Evolutionary conservation across 2,888 invertebrate species (phyloP), one percentile per base, ranked within the genome.

Genomic region (Oegoconia quadripuncta): DNA sequence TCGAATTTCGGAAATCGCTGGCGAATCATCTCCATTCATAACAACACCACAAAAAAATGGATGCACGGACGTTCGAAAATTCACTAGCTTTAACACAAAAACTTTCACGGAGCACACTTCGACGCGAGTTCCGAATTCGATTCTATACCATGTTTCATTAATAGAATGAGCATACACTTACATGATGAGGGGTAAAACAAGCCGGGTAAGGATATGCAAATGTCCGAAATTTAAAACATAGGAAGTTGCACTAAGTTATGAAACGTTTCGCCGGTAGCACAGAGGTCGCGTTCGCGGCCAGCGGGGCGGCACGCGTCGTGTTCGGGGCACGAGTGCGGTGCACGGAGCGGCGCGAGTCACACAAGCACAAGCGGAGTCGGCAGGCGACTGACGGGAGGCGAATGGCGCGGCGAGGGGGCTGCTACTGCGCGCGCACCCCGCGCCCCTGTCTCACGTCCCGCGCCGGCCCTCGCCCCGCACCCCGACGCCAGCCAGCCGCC

Each of bases 261-360:
- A 75, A 82, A 82, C 74, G 77, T 62, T 75, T 86, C 76, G 89
- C 84, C 88, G 88, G 89, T 88, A 88, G 86, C 81, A 78, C 74
- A 88, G 87, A 89, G 81, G 86, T 89, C 88, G 88, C 89, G 88
- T 89, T 89, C 83, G 88, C 88, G 89, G 88, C 88, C 89, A 82
- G 88, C 62, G 74, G 78, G 79, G 80, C 75, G 83, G 83, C 84
- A 74, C 86, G 84, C 82, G 87, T 87, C 87, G 87, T 82, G 84
- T 61, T 86, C 82, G 78, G 83, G 59, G 78, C 83, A 84, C 87
- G 83, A 86, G 83, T 86, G 86, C 84, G 74, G 83, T 83, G 84
- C 74, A 84, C 87, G 70, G 84, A 86, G 86, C 84, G 64, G 84
- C 83, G 89, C 89, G 88, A 86, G 72, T 82, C 86, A 84, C 84